These are phyloP conservation scores for Nomada ferruginata DNA, from an alignment of 2,888 invertebrate species.

Conservation along the genomic window DNA sequence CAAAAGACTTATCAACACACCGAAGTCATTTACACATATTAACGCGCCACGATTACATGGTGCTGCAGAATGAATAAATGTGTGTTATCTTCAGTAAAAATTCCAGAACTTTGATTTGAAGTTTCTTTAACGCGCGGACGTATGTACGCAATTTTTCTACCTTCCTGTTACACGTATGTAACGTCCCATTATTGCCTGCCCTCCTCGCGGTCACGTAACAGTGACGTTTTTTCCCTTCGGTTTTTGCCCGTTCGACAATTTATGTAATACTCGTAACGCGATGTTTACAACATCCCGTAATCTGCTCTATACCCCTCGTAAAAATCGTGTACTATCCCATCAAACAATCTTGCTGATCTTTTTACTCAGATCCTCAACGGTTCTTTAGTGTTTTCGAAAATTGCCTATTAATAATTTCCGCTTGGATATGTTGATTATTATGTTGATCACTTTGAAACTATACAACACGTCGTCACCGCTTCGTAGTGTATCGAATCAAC, in stretches of 20 bases:
- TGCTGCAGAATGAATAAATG: not conserved
- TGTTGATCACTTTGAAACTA: too few species aligned
- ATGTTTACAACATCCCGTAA: not conserved
- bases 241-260: slow-evolving; percentile 2
- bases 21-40: slow-evolving; percentile 28
- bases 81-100: not conserved
- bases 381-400: too few species aligned
- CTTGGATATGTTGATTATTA: too few species aligned
- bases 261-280: slow-evolving; percentile 30
- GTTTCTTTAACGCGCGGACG: not conserved
- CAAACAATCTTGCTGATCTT: too few species aligned
- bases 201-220: slow-evolving; percentile 16
- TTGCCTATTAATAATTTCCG: too few species aligned
- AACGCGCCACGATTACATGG: not conserved
- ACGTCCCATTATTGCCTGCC: not conserved
- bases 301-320: not conserved
- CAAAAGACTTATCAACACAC: slow-evolving; percentile 18
- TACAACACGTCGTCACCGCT: too few species aligned
- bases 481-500: too few species aligned
- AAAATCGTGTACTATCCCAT: not conserved
- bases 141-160: not conserved
- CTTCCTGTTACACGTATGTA: not conserved
- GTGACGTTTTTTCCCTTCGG: not conserved
- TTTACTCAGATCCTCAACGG: too few species aligned
- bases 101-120: not conserved